A percentile compares a stretch with the other conserved stretches of the same genome.
Conservation (phyloP, 2,888 invertebrate species). For the Athalia circularis region DNA sequence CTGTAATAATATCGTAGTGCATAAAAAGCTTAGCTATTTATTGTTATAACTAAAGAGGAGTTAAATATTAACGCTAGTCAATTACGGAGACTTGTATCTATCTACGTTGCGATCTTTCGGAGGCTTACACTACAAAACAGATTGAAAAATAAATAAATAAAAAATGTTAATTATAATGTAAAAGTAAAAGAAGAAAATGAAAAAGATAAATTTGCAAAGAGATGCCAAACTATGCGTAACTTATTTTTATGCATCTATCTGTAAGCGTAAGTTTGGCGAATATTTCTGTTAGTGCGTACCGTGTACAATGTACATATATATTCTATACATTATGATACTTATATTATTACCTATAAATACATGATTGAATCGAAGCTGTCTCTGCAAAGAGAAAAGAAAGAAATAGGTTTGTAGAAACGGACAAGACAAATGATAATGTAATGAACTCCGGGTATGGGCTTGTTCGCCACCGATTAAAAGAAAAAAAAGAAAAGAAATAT, state of each 20-base stretch:
- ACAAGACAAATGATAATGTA: neutral
- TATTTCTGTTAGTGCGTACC: slow-evolving; percentile 49
- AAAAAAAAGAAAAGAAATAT: slow-evolving; percentile 11
- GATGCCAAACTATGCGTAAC: slow-evolving; percentile 58
- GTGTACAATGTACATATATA: slow-evolving; percentile 59
- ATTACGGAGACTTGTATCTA: slow-evolving; percentile 67
- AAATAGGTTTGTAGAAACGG: slow-evolving; percentile 12
- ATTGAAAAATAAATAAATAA: slow-evolving; percentile 30
- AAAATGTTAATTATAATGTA: neutral
- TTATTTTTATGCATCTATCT: slow-evolving; percentile 58
- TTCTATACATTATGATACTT: slow-evolving; percentile 25
- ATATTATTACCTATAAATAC: slow-evolving; percentile 34
- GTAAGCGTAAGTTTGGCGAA: slow-evolving; percentile 54
- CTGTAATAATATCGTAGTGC: neutral
- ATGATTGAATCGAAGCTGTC: slow-evolving; percentile 36
- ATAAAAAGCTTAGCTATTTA: slow-evolving; percentile 12
- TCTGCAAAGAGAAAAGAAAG: slow-evolving; percentile 4
- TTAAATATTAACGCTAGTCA: slow-evolving; percentile 68
- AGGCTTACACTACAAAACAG: slow-evolving; percentile 26
- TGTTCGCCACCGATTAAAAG: neutral
- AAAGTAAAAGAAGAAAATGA: neutral
- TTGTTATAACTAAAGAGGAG: neutral
- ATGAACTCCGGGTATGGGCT: neutral
- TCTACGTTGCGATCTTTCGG: slow-evolving; percentile 45
- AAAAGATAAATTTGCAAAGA: slow-evolving; percentile 37